A percentile compares a stretch with the other conserved stretches of the same genome.
Evolutionary conservation across 30 jellyfish, hydroid and myxozoan genomes (phyloP).

Genomic region (Aurelia aurita): DNA sequence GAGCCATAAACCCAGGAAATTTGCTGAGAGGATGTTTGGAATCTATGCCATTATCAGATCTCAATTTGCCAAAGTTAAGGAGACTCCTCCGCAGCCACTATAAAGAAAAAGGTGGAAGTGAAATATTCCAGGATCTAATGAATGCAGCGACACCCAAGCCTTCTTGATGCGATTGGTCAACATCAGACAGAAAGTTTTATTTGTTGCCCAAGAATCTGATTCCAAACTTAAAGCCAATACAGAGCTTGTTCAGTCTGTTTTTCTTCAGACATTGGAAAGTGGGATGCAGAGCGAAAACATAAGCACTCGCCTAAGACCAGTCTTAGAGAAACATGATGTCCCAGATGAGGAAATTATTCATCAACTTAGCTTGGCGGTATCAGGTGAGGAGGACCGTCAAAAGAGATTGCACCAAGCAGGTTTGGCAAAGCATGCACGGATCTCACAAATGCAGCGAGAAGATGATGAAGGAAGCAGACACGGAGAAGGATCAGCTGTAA

Average conservation of each 20-base stretch:
- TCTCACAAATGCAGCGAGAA: neutral
- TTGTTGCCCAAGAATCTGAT: too few species aligned
- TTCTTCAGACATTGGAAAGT: constrained; percentile 9
- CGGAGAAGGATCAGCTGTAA: constrained; percentile 4
- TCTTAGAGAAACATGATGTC: constrained; percentile 11
- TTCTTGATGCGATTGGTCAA: constrained; percentile 26
- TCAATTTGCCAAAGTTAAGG: constrained; percentile 21
- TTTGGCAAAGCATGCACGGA: constrained; percentile 5
- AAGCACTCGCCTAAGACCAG: constrained; percentile 37
- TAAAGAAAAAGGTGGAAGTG: too few species aligned
- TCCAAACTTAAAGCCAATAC: too few species aligned
- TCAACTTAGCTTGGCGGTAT: constrained; percentile 27
- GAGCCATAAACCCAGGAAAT: too few species aligned
- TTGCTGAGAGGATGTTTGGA: too few species aligned
- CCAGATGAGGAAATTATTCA: constrained; percentile 50
- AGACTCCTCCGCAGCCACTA: constrained; percentile 53
- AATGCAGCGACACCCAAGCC: constrained; percentile 28
- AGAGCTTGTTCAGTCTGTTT: too few species aligned
- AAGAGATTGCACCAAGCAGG: constrained; percentile 34
- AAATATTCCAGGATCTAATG: neutral
- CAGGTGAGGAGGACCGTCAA: constrained; percentile 43
- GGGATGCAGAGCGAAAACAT: constrained; percentile 28
- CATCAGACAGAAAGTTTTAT: constrained; percentile 37
- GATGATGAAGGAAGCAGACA: neutral
- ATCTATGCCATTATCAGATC: constrained; percentile 8